phyloP scores from a whole-genome alignment of 2,797 vertebrate genomes.

The Platalea minor region DNA sequence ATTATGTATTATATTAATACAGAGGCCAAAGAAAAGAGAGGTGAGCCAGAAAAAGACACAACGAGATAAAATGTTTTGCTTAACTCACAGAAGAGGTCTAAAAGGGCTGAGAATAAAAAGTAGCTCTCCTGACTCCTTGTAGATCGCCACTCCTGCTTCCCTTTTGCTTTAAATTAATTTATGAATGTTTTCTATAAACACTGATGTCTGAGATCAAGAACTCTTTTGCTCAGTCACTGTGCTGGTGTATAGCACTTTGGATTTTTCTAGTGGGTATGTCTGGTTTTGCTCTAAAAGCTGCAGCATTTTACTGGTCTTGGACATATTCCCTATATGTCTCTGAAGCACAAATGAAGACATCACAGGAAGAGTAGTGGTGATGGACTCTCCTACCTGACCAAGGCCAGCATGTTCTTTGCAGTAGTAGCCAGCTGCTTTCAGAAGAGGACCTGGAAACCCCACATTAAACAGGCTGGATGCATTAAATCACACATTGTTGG shows the following conservation, averaged over 20 bases:
- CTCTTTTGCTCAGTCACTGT: background rate
- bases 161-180: background rate
- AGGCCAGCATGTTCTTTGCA: background rate
- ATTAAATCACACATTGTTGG: background rate
- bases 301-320: background rate
- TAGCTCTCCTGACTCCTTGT: fast-evolving
- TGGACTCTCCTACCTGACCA: background rate
- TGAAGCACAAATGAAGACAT: background rate
- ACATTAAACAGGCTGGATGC: fast-evolving
- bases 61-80: background rate
- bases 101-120: background rate
- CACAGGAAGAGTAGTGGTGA: background rate
- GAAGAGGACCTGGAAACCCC: background rate
- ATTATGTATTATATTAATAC: background rate
- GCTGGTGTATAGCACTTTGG: background rate
- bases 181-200: background rate
- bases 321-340: background rate
- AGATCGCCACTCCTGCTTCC: background rate
- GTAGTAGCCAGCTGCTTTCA: background rate
- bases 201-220: background rate
- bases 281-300: background rate
- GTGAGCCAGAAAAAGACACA: background rate
- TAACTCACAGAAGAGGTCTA: background rate
- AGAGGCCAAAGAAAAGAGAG: background rate
- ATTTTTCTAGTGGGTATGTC: background rate